phyloP scores from a whole-genome alignment of 2,113 vertebrate species.

The Calcarius ornatus region DNA sequence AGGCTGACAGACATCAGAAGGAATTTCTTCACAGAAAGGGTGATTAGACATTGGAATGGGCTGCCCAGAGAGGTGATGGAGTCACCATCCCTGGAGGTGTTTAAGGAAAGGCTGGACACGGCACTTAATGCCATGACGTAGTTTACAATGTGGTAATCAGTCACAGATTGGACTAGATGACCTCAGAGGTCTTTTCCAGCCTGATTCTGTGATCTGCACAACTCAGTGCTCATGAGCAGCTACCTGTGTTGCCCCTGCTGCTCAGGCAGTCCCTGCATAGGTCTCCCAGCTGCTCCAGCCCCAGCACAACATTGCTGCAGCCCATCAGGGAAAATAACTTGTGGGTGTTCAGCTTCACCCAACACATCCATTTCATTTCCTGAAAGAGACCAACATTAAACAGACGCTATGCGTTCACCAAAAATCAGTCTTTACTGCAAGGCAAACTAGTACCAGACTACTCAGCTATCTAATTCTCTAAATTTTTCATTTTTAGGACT shows the following conservation, averaged over 20 bases:
- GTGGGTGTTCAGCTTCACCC: background rate
- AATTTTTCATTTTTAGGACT: background rate
- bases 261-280: too few species aligned
- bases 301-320: background rate
- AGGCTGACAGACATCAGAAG: background rate
- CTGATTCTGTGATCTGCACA: background rate
- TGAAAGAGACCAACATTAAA: background rate
- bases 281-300: background rate
- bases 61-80: background rate
- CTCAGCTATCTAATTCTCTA: background rate
- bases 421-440: background rate
- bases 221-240: background rate
- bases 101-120: background rate
- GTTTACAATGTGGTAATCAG: background rate
- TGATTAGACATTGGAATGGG: background rate
- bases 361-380: background rate
- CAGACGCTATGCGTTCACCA: background rate
- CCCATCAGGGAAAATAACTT: background rate
- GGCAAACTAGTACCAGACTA: background rate
- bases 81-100: background rate
- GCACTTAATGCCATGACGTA: fast-evolving
- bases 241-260: fast-evolving
- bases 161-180: background rate
- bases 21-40: background rate
- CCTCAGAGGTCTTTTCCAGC: background rate